phyloP scores from a whole-genome alignment of 2,888 invertebrate species.

The Eupithecia exiguata region DNA sequence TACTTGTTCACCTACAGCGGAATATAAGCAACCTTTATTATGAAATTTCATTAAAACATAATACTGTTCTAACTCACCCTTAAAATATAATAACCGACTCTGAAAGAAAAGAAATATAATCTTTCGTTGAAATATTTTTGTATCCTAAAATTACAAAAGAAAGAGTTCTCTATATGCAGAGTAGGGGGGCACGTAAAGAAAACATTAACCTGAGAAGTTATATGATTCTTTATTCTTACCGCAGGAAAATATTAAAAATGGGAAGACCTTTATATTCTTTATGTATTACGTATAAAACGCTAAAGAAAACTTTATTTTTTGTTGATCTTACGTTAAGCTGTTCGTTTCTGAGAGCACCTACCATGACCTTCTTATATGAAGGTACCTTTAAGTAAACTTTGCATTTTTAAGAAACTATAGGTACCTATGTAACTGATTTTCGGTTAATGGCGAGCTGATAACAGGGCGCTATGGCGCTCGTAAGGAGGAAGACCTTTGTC shows the following conservation, averaged over 20 bases:
- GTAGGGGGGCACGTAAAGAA: conserved; percentile 8
- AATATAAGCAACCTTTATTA: not conserved
- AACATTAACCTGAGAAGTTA: conserved; percentile 17
- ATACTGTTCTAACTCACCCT: not conserved
- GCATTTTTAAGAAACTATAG: no score
- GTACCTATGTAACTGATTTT: no score
- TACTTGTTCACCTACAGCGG: not conserved
- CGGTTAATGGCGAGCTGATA: no score
- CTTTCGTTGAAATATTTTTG: conserved; percentile 8
- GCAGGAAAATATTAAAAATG: conserved; percentile 20
- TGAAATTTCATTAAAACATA: not conserved
- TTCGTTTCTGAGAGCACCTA: not conserved
- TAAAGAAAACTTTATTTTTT: conserved; percentile 19
- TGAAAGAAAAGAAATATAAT: not conserved
- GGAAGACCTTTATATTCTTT: conserved; percentile 16
- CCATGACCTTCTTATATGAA: no score
- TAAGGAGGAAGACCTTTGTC: no score
- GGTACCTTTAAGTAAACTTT: not conserved
- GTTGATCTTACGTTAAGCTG: not conserved
- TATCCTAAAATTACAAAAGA: conserved; percentile 16
- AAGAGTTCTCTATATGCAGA: conserved; percentile 5
- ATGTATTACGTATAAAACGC: conserved; percentile 20
- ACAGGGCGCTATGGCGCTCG: no score
- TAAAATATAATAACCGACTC: not conserved
- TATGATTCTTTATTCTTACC: conserved; percentile 17